phyloP scores from a whole-genome alignment of 2,113 vertebrate genomes.

The Murina feae region DNA sequence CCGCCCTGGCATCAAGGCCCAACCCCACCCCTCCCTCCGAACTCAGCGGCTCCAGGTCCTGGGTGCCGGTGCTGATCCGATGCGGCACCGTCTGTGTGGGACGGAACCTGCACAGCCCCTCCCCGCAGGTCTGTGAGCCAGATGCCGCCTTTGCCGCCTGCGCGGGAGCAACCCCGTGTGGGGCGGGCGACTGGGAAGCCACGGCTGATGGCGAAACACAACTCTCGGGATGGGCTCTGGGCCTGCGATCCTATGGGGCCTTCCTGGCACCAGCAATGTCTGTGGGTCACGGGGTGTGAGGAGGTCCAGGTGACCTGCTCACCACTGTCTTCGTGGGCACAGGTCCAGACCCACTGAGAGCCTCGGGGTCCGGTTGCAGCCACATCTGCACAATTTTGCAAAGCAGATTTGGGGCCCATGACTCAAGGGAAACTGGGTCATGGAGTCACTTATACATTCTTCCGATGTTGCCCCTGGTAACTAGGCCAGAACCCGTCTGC shows the following conservation, averaged over 20 bases:
- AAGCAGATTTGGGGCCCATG: background rate
- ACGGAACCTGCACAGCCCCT: background rate
- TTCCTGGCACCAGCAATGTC: background rate
- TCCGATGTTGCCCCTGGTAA: background rate
- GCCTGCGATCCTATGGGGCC: rapidly evolving
- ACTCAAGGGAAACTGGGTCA: background rate
- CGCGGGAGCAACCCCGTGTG: background rate
- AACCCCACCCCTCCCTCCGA: no score
- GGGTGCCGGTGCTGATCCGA: rapidly evolving
- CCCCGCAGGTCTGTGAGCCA: background rate
- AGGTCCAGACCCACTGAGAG: background rate
- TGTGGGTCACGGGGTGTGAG: rapidly evolving
- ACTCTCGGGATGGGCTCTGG: background rate
- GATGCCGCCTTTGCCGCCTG: rapidly evolving
- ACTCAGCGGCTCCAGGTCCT: rapidly evolving
- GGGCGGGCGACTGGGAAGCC: background rate
- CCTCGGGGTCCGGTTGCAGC: background rate
- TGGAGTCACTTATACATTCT: background rate
- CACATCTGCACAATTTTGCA: background rate
- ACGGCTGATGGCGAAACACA: background rate
- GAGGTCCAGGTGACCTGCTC: no score
- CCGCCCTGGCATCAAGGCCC: background rate
- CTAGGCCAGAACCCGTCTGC: rapidly evolving
- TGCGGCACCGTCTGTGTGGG: rapidly evolving
- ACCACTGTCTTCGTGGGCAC: background rate